Evolutionary conservation across 2,888 invertebrate genomes (phyloP), one percentile per base, ranked within the genome.

Genomic region (Hydriomena furcata): DNA sequence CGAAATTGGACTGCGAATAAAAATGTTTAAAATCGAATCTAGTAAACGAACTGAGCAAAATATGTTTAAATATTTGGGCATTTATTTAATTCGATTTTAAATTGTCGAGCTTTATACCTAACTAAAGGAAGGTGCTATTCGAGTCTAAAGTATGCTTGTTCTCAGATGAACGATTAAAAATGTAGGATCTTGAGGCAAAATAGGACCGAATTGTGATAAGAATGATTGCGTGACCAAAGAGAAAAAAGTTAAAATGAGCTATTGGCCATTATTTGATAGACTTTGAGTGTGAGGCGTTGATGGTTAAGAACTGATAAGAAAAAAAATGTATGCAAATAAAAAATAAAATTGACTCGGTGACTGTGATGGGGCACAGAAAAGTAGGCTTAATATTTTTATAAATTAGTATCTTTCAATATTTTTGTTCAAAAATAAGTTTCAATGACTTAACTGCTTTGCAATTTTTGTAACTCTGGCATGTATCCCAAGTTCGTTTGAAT

Each of bases 41-140:
- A 42, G 34, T 25, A 43, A 47, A 38, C 42, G 23, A 7, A 36
- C 10, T 13, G 36, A 17, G n/a, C 4, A 23, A 28, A 13, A 36
- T 23, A n/a, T n/a, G n/a, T n/a, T n/a, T n/a, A n/a, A n/a, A n/a
- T n/a, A n/a, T n/a, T n/a, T n/a, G 24, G 36, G 51, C 46, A 45
- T 56, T 49, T 54, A 54, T 44, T 47, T 38, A n/a, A 34, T 52
- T 48, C 6, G 40, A 31, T 44, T 52, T 38, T 35, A 10, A 40
- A 51, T 45, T 25, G 12, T 11, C 28, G 35, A 41, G 48, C 48
- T 53, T 53, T 40, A 45, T 38, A 46, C 28, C 34, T 3, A n/a
- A n/a, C n/a, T 23, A 23, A 42, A 6, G 10, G 23, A 36, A 43
- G 52, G 52, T 52, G 52, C 52, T 52, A 42, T 31, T 37, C 27